Evolutionary conservation across 1,140 invertebrate genomes (phyloP).

Genomic region (Lucilia cuprina): DNA sequence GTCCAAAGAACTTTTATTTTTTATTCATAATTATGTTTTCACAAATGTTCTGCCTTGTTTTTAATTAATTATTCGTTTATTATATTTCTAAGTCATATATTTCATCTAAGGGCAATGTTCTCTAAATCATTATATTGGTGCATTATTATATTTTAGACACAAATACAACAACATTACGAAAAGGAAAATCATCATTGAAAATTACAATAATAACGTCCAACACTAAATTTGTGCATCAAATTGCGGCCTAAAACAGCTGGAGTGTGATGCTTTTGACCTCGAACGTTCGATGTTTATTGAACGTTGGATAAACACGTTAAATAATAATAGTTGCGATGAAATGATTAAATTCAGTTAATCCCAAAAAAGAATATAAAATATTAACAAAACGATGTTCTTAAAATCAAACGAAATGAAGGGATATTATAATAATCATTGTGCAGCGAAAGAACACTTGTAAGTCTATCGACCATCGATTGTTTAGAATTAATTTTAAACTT

Average conservation of each 20-base stretch:
- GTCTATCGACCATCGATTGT: background rate
- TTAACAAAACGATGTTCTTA: background rate
- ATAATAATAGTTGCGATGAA: slow-evolving; percentile 1
- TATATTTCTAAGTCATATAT: too few species aligned
- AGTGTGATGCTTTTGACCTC: slow-evolving; percentile 4
- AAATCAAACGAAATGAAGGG: background rate
- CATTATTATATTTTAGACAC: too few species aligned
- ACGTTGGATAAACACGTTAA: background rate
- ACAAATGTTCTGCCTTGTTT: too few species aligned
- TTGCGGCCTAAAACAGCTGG: background rate
- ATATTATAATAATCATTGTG: background rate
- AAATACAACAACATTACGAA: too few species aligned
- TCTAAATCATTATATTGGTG: too few species aligned
- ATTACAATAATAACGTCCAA: background rate
- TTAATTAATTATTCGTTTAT: too few species aligned
- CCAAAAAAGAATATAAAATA: background rate
- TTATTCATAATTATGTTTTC: too few species aligned
- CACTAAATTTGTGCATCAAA: background rate
- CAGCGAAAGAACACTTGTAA: background rate
- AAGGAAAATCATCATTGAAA: too few species aligned
- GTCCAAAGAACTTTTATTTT: too few species aligned
- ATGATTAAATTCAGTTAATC: background rate
- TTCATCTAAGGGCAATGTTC: too few species aligned
- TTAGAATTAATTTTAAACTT: too few species aligned
- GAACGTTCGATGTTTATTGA: background rate